Evolutionary conservation across 1,140 invertebrate genomes (phyloP).

Genomic region (Heterodera schachtii): DNA sequence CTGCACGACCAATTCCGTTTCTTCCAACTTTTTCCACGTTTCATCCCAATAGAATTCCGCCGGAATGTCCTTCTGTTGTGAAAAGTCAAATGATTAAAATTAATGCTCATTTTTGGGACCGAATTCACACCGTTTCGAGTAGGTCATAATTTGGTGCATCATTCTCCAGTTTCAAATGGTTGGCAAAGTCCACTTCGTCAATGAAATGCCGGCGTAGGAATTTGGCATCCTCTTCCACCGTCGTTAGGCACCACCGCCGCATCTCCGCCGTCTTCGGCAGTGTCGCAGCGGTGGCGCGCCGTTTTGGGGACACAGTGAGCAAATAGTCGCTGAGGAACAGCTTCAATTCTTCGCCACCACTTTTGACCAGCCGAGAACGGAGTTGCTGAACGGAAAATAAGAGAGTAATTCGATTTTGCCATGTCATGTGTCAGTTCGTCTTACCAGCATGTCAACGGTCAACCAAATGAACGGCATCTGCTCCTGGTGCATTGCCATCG

Average conservation of each 20-base stretch:
- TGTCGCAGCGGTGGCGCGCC: conserved; percentile 26
- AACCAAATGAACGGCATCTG: conserved; percentile 49
- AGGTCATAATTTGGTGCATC: conserved; percentile 43
- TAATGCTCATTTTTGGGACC: background rate
- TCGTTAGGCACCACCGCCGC: conserved; percentile 40
- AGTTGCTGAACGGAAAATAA: conserved; percentile 49
- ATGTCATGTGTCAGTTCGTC: background rate
- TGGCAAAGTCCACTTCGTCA: conserved; percentile 48
- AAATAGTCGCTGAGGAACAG: conserved; percentile 43
- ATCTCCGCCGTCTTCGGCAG: conserved; percentile 37
- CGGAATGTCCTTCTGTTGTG: conserved; percentile 45
- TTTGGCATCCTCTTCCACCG: conserved; percentile 35
- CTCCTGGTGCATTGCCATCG: conserved; percentile 44
- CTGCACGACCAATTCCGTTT: conserved; percentile 40
- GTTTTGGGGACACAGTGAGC: conserved; percentile 34
- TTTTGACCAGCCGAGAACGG: conserved; percentile 46
- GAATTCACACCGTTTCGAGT: conserved; percentile 41
- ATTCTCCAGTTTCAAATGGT: conserved; percentile 38
- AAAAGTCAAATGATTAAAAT: conserved; percentile 6
- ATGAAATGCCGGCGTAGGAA: conserved; percentile 44
- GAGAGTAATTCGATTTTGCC: background rate
- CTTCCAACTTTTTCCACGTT: conserved; percentile 43
- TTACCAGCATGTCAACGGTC: conserved; percentile 47
- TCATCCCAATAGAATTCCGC: conserved; percentile 56
- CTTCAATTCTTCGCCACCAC: conserved; percentile 49